Evolutionary conservation across 2,113 vertebrate genomes (phyloP), one percentile per base, ranked within the genome.

Genomic region (Mormyrus lacerda): DNA sequence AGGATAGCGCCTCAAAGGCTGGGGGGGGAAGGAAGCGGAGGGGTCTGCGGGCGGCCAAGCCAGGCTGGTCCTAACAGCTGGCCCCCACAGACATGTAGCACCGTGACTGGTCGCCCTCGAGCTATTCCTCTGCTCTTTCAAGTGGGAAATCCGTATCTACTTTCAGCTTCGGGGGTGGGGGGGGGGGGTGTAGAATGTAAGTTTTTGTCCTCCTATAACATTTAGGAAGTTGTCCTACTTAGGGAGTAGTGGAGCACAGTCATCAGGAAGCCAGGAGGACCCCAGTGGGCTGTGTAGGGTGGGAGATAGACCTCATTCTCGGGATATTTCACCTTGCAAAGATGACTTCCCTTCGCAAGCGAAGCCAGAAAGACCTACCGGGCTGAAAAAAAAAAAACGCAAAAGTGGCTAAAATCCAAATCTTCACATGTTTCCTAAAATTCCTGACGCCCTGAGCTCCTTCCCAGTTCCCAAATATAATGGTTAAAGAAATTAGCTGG

Each of bases 1-100:
- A 92, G 91, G 92, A 92, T 89, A 89, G 83, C 17, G 90, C 92
- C 91, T 93, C 90, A 89, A 45, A 94, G 91, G 92, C 91, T 89
- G 90, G 89, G 27, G 9, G 90, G 89, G 90, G 89, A 89, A 85
- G 91, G 91, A 90, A 90, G 87, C 88, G 90, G 51, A 47, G 89
- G 35, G 13, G 93, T 91, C 89, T 90, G 88, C 10, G 65, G 47
- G 19, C 44, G 4, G 44, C 44, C 42, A 31, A 24, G 5, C 42
- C 39, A 45, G 79, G 42, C 89, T 91, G 31, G 79, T 15, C 4
- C 27, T 35, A 91, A 93, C 45, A 19, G 88, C 88, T 87, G 87
- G 90, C 88, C 91, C 65, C 89, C 87, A 15, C 35, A 89, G 88
- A 91, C 84, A 84, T 88, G 93, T 48, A 90, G 89, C 61, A 84